phyloP scores from a whole-genome alignment of 2,888 invertebrate species.

The Erebia epiphron region DNA sequence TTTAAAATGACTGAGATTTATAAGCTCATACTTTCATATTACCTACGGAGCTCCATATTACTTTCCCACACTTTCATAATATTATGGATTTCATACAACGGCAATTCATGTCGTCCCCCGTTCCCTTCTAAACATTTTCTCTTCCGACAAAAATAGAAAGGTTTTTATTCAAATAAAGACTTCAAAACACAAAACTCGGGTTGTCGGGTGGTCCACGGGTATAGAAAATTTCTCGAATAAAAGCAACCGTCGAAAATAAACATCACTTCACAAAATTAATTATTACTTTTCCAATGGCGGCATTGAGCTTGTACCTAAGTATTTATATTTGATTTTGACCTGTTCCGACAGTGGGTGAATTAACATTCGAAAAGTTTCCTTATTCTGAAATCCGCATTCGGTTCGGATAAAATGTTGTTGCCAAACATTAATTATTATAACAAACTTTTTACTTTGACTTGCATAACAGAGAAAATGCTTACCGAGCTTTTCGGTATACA shows the following conservation, averaged over 20 bases:
- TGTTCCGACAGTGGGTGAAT: neutral
- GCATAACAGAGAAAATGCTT: no score
- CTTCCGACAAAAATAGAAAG: no score
- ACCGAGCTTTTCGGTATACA: no score
- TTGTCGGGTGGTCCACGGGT: no score
- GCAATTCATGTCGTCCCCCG: no score
- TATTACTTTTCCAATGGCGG: conserved; percentile 9
- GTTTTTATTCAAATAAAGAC: no score
- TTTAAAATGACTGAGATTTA: no score
- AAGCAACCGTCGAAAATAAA: conserved; percentile 1
- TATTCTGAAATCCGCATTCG: conserved; percentile 6
- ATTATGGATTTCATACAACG: no score
- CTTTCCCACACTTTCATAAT: no score
- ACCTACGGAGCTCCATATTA: no score
- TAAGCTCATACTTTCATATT: no score
- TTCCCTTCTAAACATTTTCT: no score
- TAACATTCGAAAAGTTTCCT: conserved; percentile 14
- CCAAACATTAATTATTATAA: conserved; percentile 11
- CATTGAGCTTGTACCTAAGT: conserved; percentile 5
- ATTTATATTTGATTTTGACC: neutral
- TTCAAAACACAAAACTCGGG: neutral
- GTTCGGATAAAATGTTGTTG: conserved; percentile 16
- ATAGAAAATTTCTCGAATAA: conserved; percentile 1
- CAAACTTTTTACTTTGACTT: neutral
- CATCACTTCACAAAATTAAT: conserved; percentile 6